Evolutionary conservation across 2,888 invertebrate species (phyloP).

Genomic region (Hydriomena furcata): DNA sequence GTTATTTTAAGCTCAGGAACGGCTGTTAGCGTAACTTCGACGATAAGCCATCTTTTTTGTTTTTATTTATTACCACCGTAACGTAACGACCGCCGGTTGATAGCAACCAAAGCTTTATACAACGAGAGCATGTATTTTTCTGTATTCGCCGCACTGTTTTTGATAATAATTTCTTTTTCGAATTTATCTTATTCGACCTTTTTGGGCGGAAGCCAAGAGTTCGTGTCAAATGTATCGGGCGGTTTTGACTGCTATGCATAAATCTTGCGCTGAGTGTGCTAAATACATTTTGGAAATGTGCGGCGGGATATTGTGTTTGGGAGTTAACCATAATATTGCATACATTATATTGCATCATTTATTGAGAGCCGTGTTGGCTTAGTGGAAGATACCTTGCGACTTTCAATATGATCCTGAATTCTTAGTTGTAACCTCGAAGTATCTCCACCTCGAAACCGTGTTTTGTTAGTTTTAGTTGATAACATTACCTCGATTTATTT

Average conservation of each 20-base stretch:
- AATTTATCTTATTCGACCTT: slow-evolving; percentile 51
- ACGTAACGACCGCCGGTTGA: background rate
- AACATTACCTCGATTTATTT: too few relatives aligned
- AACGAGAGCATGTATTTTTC: slow-evolving; percentile 24
- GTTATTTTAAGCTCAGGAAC: too few relatives aligned
- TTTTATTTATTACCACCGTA: background rate
- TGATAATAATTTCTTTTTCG: slow-evolving; percentile 47
- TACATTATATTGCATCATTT: too few relatives aligned
- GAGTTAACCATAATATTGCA: background rate
- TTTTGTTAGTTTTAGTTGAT: too few relatives aligned
- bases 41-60: too few relatives aligned
- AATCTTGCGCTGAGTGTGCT: slow-evolving; percentile 22
- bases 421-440: too few relatives aligned
- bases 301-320: slow-evolving; percentile 2
- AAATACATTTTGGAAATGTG: slow-evolving; percentile 17
- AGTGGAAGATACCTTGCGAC: too few relatives aligned
- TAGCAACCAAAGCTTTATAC: background rate
- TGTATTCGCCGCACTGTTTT: slow-evolving; percentile 30
- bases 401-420: too few relatives aligned
- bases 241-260: slow-evolving; percentile 29
- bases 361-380: too few relatives aligned
- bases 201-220: slow-evolving; percentile 44
- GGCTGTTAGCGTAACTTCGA: too few relatives aligned
- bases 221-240: slow-evolving; percentile 36
- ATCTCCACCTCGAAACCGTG: too few relatives aligned